These are phyloP conservation scores for Chroicocephalus ridibundus DNA, from an alignment of 2,113 vertebrate species.

Conservation along the genomic window DNA sequence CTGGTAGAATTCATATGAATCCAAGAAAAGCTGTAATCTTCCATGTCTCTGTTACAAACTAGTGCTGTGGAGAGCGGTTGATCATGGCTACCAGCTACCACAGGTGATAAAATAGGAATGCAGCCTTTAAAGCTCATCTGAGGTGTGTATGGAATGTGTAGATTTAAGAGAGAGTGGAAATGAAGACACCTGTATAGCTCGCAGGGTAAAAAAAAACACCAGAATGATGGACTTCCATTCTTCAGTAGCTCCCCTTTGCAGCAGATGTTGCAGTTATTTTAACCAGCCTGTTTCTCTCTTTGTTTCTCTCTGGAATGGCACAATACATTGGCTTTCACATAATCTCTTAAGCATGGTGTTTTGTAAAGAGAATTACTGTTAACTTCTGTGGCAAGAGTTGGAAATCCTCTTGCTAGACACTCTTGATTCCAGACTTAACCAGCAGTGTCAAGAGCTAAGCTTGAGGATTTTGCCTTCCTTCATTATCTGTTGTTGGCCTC, in stretches of 20 bases:
- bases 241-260: neutral
- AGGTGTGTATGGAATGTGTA: neutral
- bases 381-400: conserved; percentile 19
- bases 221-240: neutral
- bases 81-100: neutral
- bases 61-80: neutral
- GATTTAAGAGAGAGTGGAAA: neutral
- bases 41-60: neutral
- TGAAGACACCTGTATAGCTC: neutral
- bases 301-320: conserved; percentile 5
- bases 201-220: neutral
- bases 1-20: neutral
- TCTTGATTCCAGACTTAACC: neutral
- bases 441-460: neutral
- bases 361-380: conserved; percentile 20
- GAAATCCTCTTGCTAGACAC: neutral
- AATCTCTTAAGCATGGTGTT: conserved; percentile 22
- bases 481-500: neutral
- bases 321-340: neutral
- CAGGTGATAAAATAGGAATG: neutral
- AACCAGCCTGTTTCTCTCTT: neutral
- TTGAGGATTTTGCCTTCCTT: neutral
- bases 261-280: neutral
- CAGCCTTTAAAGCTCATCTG: neutral
- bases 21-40: neutral